Evolutionary conservation across 2,113 vertebrate genomes (phyloP), one percentile per base, ranked within the genome.

Genomic region (Dipodomys ordii): DNA sequence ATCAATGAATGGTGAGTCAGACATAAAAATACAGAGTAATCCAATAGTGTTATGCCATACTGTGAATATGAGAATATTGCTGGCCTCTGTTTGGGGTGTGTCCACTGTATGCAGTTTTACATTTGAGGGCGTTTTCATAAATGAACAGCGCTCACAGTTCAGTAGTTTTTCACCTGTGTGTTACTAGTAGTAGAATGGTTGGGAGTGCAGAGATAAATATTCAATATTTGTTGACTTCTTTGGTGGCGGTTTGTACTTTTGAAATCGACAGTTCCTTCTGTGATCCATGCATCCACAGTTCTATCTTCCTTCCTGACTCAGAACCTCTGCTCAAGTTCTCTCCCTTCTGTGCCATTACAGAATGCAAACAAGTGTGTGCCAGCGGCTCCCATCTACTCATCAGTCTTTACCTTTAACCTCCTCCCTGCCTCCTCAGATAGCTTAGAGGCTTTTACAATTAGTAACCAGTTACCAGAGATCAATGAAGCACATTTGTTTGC

Each of bases 251-350:
- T 72, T 57, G 1, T 46, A 11, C 3, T 80, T 96, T 83, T 73
- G 4, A 69, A 60, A 19, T 69, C 23, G 13, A 44, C 18, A 30
- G 7, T 86, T 93, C 92, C 77, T 91, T 77, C 25, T 93, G 8
- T 46, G 44, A 62, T 62, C 20, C 3, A 28, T 3, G 23, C 19
- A 53, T 19, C 32, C 46, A 44, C 3, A 27, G 23, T 84, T 49
- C 27, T 8, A 10, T 53, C 91, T 92, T 92, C n/a, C 44, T 97
- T 90, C 22, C 10, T 53, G 25, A 85, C 28, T 27, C 35, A 18
- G 64, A 44, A 79, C 3, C 53, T 25, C 27, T 32, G 1, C 71
- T 80, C 20, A 15, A 72, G 15, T 23, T 44, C 30, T 68, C 60
- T 71, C 2, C 62, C 16, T 82, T 83, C 35, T 76, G 2, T 69